phyloP scores from a whole-genome alignment of 2,888 invertebrate species.

The Pollenia labialis region DNA sequence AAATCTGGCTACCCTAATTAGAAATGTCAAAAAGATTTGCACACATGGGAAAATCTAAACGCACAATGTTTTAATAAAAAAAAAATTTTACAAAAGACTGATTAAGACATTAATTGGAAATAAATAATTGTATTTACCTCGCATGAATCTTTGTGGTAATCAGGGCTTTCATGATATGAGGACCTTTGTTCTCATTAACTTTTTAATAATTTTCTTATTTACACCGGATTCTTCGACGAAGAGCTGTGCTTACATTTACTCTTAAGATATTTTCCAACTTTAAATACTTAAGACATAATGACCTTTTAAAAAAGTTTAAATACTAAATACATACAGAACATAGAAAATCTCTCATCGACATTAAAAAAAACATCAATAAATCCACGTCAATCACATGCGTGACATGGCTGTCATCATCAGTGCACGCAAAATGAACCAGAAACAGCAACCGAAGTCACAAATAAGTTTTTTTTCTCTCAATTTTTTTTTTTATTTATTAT shows the following conservation, averaged over 20 bases:
- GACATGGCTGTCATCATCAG: constrained; percentile 74
- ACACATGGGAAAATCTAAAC: too few species aligned
- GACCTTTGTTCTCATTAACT: too few species aligned
- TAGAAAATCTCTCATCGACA: constrained; percentile 11
- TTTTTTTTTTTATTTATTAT: background rate
- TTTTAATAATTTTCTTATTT: too few species aligned
- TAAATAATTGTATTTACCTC: too few species aligned
- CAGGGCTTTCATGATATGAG: too few species aligned
- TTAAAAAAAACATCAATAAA: constrained; percentile 70
- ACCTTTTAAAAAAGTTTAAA: constrained; percentile 17
- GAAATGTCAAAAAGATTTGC: too few species aligned
- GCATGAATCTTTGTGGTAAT: too few species aligned
- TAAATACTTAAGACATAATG: background rate
- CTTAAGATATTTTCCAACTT: background rate
- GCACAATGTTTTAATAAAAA: too few species aligned
- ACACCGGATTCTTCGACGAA: too few species aligned
- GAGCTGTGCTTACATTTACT: background rate
- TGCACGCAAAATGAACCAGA: constrained; percentile 71
- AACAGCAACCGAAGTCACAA: constrained; percentile 62
- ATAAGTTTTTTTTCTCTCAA: background rate
- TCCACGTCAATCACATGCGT: constrained; percentile 74
- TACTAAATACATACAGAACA: background rate
- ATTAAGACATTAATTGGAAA: too few species aligned
- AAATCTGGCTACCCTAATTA: too few species aligned
- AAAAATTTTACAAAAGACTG: too few species aligned